Conservation (phyloP, 2,888 invertebrate genomes). For the Eurytoma adleriae region DNA sequence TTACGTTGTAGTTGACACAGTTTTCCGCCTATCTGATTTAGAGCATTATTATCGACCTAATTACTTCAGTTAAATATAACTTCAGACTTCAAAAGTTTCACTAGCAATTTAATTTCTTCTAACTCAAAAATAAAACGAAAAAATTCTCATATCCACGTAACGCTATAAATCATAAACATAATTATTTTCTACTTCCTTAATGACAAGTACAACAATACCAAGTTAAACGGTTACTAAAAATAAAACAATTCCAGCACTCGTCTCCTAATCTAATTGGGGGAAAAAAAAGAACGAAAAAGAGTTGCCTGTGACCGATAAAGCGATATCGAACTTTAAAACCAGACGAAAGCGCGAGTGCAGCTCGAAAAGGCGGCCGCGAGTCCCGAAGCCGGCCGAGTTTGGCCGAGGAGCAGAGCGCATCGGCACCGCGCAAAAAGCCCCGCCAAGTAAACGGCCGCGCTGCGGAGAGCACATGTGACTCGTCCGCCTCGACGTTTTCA, state of each 20-base stretch:
- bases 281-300: background rate
- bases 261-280: background rate
- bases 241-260: background rate
- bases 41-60: constrained; percentile 29
- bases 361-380: background rate
- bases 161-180: no score
- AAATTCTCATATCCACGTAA: no score
- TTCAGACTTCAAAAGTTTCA: no score
- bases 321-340: background rate
- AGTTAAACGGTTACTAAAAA: background rate
- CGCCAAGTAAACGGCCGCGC: background rate
- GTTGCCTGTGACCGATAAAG: no score
- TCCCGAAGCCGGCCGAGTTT: constrained; percentile 8
- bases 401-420: background rate
- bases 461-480: constrained; percentile 24
- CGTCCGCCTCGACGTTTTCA: constrained; percentile 32
- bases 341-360: background rate
- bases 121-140: no score
- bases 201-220: no score
- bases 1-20: constrained; percentile 1
- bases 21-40: constrained; percentile 16
- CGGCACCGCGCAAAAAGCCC: background rate
- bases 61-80: constrained; percentile 3
- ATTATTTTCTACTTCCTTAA: no score
- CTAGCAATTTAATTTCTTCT: no score